Evolutionary conservation across 2,797 vertebrate genomes (phyloP), one percentile per base, ranked within the genome.

Genomic region (Thamnophis elegans): DNA sequence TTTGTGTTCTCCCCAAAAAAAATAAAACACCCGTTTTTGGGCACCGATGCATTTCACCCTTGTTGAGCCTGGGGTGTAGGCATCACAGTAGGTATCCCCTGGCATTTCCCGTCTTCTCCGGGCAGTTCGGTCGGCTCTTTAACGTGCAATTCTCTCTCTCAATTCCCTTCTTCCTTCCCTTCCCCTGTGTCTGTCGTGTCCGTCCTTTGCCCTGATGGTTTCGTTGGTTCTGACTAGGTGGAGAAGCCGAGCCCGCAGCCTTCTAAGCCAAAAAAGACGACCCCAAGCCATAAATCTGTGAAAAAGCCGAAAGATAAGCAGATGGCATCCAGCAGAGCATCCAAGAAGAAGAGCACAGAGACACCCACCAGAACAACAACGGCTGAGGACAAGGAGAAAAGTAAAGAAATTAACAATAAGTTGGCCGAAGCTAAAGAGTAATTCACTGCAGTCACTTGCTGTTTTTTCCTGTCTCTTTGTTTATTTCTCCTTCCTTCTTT

Each of bases 361-460:
- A 98, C 97, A 93, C 95, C 98, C 95, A 95, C 97, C 0, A 96
- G 98, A 87, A 93, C 97, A 94, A 95, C 82, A 5, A 5, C 25
- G 6, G 97, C 98, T 0, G 98, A 98, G 18, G 98, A 98, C 97
- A 99, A 98, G 98, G 99, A 99, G 98, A 99, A 99, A 98, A 99
- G 98, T 97, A 99, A 99, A 98, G 99, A 99, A 99, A 99, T 99
- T 98, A 99, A 99, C 99, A 99, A 99, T 99, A 99, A 99, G 98
- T 98, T 99, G 98, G 99, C 99, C 98, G 99, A 99, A 98, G 99
- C 99, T 93, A 99, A 99, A 99, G 99, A 99, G 99, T 99, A 99
- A 99, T 98, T 97, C 98, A 98, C 98, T 98, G 98, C 98, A 98
- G 98, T 99, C 99, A 97, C 98, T 94, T 96, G 97, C 97, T 91